These are phyloP conservation scores for Entomobrya proxima DNA, from an alignment of 2,888 invertebrate genomes.

Conservation along the genomic window DNA sequence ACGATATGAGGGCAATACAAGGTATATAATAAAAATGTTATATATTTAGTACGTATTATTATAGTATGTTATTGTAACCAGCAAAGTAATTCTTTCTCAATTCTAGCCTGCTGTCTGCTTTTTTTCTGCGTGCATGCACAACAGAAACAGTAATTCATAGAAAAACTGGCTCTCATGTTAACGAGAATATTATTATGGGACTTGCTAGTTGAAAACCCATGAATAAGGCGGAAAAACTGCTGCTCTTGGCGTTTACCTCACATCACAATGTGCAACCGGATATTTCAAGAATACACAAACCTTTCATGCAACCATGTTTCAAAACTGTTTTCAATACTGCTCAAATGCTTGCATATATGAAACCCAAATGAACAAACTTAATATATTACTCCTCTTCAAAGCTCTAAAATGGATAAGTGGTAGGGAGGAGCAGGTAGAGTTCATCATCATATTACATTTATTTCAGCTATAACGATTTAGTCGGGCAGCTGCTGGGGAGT, in stretches of 20 bases:
- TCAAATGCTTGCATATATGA: conserved; percentile 3
- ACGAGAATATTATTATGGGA: conserved; percentile 46
- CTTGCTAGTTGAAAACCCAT: conserved; percentile 29
- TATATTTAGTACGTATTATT: neutral
- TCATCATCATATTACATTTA: conserved; percentile 42
- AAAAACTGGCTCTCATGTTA: conserved; percentile 35
- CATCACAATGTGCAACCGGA: conserved; percentile 55
- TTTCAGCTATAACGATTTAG: neutral
- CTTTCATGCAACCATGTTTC: conserved; percentile 50
- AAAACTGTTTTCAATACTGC: neutral
- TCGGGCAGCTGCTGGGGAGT: neutral
- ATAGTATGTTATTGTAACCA: neutral
- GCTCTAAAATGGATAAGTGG: conserved; percentile 39
- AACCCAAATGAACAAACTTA: conserved; percentile 4
- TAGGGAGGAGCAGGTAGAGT: conserved; percentile 51
- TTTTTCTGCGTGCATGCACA: conserved; percentile 28
- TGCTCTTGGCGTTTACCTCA: conserved; percentile 16
- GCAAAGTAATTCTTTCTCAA: neutral
- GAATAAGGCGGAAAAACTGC: conserved; percentile 47
- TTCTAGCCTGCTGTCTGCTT: neutral
- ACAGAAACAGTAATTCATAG: conserved; percentile 51
- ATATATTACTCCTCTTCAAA: conserved; percentile 7
- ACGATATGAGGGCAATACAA: too few relatives aligned
- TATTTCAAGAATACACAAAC: conserved; percentile 47
- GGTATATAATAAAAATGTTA: neutral